These are phyloP conservation scores for Thysanoteuthis rhombus DNA, from an alignment of 2,888 invertebrate genomes.

Conservation along the genomic window DNA sequence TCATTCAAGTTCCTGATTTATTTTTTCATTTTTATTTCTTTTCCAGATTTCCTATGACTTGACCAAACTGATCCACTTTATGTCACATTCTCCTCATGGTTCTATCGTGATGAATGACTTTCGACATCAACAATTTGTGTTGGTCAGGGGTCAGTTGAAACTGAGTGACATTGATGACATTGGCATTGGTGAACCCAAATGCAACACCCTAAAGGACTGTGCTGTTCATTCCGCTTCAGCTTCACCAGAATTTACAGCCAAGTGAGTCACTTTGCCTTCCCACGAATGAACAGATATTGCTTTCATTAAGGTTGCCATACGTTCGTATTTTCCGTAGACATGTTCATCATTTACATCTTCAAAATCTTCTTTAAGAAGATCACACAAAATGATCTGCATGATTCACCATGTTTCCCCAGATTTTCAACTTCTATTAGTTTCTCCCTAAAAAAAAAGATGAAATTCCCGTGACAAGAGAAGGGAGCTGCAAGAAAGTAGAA, in stretches of 20 bases:
- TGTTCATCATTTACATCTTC: no score
- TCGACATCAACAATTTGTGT: slow-evolving; percentile 70
- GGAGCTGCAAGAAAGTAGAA: no score
- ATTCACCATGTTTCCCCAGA: no score
- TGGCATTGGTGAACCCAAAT: slow-evolving; percentile 63
- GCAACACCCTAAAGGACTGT: slow-evolving; percentile 51
- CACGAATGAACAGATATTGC: not conserved
- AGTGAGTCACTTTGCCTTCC: slow-evolving; percentile 29
- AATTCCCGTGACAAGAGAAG: no score
- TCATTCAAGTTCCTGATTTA: no score
- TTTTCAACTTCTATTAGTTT: no score
- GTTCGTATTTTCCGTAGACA: no score
- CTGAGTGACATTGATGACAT: slow-evolving; percentile 71
- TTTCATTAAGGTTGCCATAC: no score
- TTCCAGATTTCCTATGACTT: slow-evolving; percentile 60
- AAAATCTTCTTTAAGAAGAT: no score
- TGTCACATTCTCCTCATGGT: slow-evolving; percentile 68
- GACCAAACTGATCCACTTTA: slow-evolving; percentile 64
- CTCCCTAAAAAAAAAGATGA: no score
- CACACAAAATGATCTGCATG: no score
- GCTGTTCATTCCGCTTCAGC: slow-evolving; percentile 46
- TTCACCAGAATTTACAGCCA: slow-evolving; percentile 38
- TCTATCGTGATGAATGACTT: slow-evolving; percentile 70
- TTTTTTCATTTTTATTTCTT: not conserved
- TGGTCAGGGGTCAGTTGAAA: slow-evolving; percentile 68